phyloP scores from a whole-genome alignment of 2,113 vertebrate species.

The Leptobrachium ailaonicum region DNA sequence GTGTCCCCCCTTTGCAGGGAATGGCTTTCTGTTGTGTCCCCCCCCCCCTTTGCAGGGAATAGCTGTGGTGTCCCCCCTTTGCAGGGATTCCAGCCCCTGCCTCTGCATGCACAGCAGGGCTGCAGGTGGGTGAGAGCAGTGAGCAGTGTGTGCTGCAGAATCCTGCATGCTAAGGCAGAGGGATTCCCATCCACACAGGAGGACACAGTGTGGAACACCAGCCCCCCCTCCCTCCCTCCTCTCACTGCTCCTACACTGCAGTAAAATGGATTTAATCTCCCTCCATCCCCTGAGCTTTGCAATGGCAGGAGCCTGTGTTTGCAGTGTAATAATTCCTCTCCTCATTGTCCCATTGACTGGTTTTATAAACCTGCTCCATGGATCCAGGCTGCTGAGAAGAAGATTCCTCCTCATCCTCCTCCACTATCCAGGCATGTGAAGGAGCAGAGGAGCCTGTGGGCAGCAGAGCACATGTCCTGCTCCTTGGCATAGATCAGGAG shows the following conservation, averaged over 20 bases:
- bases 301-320: conserved; percentile 12
- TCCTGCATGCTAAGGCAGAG: conserved; percentile 4
- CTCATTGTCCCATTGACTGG: conserved; percentile 4
- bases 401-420: conserved; percentile 15
- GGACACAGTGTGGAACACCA: conserved; percentile 22
- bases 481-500: conserved; percentile 63
- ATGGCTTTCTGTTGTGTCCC: too few species aligned
- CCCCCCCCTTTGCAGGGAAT: neutral
- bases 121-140: neutral
- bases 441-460: neutral
- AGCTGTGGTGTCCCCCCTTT: neutral
- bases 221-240: conserved; percentile 23
- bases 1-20: too few species aligned
- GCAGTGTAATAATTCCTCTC: conserved; percentile 32
- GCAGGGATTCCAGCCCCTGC: neutral
- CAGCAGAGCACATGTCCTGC: conserved; percentile 66
- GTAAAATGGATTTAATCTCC: conserved; percentile 47
- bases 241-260: conserved; percentile 37
- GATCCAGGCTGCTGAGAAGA: neutral
- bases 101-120: neutral
- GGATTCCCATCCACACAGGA: conserved; percentile 20
- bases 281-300: conserved; percentile 9
- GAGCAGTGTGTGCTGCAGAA: conserved; percentile 15
- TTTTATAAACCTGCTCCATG: conserved; percentile 2
- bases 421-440: conserved; percentile 38